These are phyloP conservation scores for crab-eating macaque (Macaca fascicularis) DNA, from an alignment of 2,113 vertebrate species.

Conservation along the genomic window DNA sequence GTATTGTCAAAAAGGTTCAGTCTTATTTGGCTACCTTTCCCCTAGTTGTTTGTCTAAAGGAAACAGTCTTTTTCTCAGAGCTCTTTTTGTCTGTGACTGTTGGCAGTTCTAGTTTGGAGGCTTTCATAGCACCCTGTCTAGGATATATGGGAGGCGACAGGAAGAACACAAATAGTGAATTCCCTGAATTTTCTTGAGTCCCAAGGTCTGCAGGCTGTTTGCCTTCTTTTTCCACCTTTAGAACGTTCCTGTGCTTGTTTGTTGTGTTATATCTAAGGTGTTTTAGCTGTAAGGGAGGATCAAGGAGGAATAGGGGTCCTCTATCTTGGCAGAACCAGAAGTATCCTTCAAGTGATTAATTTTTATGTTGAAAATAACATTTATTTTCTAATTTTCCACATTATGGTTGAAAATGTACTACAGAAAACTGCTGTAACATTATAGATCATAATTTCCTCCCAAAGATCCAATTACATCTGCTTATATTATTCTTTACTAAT, in stretches of 20 bases:
- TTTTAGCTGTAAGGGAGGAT: slow-evolving; percentile 4
- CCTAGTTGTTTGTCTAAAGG: slow-evolving; percentile 7
- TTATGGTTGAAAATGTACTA: slow-evolving; percentile 47
- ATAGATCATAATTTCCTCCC: slow-evolving; percentile 30
- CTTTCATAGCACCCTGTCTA: slow-evolving; percentile 25
- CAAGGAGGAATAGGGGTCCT: neutral
- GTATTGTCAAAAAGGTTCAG: neutral
- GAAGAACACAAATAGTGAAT: neutral
- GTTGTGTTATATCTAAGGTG: neutral
- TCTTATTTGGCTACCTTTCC: neutral
- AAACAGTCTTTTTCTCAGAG: neutral
- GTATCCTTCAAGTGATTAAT: slow-evolving; percentile 30
- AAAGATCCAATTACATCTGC: slow-evolving; percentile 40
- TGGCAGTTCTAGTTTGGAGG: neutral
- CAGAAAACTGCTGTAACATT: slow-evolving; percentile 25
- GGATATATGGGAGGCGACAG: neutral
- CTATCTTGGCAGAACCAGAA: slow-evolving; percentile 36
- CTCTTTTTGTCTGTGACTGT: neutral
- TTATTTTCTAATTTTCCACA: slow-evolving; percentile 53
- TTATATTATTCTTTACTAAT: slow-evolving; percentile 48
- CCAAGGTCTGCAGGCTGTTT: slow-evolving; percentile 3
- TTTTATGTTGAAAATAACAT: slow-evolving; percentile 40
- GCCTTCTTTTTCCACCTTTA: neutral
- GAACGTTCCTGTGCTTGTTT: neutral
- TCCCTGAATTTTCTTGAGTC: neutral